Percentiles rank a stretch among this genome's conserved stretches.
Conservation (phyloP, 2,797 vertebrate genomes). For the Sparidentex hasta region DNA sequence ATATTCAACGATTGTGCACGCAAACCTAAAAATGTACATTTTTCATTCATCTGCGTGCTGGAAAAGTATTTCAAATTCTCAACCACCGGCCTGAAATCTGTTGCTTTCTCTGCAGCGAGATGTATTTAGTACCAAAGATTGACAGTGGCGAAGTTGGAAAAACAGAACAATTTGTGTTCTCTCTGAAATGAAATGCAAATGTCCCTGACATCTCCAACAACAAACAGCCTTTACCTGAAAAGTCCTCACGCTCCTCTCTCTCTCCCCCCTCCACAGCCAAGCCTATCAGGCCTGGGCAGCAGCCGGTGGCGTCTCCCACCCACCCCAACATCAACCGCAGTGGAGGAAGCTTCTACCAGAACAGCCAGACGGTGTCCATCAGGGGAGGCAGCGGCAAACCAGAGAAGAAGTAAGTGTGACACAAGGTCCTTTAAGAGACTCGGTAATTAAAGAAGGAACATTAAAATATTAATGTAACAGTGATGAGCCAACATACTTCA, state of each 20-base stretch:
- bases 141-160: neutral
- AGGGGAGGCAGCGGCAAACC: conserved; percentile 89
- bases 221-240: neutral
- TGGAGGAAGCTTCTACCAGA: conserved; percentile 89
- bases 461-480: neutral
- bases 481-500: neutral
- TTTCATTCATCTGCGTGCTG: neutral
- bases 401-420: conserved; percentile 86
- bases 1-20: neutral
- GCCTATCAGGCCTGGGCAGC: conserved; percentile 96
- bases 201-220: neutral
- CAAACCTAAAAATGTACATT: neutral
- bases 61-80: neutral
- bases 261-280: conserved; percentile 86
- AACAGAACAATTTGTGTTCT: neutral
- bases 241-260: neutral
- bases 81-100: neutral
- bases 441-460: neutral
- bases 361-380: conserved; percentile 92
- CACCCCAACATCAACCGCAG: conserved; percentile 94
- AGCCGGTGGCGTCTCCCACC: conserved; percentile 96
- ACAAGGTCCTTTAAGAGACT: neutral
- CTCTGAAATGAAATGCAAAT: neutral
- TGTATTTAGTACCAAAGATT: neutral
- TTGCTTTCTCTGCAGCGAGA: neutral